Percentiles rank a stretch among this genome's conserved stretches.
Evolutionary conservation across 2,888 invertebrate genomes (phyloP).

Genomic region (Noctua fimbriata): DNA sequence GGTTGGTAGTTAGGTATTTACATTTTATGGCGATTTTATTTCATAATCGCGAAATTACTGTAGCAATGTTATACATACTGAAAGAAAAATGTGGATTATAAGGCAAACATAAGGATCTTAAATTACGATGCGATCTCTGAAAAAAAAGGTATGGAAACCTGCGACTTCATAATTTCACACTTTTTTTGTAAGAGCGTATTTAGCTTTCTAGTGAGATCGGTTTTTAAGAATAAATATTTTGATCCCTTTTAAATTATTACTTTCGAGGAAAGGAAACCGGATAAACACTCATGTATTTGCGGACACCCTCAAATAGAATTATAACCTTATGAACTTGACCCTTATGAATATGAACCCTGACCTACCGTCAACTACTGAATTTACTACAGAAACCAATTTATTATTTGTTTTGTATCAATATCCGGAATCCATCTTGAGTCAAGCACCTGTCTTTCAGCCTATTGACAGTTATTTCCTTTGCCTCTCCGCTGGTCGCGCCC

Average conservation of each 20-base stretch:
- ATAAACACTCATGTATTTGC: no score
- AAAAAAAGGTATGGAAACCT: background rate
- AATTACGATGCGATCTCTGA: background rate
- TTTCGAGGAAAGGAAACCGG: no score
- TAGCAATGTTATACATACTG: background rate
- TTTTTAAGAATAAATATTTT: background rate
- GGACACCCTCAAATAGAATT: no score
- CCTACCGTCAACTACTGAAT: no score
- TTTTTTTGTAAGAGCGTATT: background rate
- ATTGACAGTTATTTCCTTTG: no score
- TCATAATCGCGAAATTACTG: conserved; percentile 36
- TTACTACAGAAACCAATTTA: no score
- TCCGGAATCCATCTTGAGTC: no score
- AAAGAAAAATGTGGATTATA: background rate
- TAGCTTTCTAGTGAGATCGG: background rate
- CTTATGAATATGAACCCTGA: no score
- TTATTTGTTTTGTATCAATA: no score
- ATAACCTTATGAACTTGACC: no score
- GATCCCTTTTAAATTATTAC: background rate
- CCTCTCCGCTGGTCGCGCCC: no score
- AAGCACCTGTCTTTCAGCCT: no score
- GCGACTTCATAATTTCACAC: background rate
- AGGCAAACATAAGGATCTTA: background rate
- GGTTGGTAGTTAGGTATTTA: conserved; percentile 15
- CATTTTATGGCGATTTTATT: conserved; percentile 17